phyloP scores from a whole-genome alignment of 2,888 invertebrate genomes.

The Argyresthia albistria region DNA sequence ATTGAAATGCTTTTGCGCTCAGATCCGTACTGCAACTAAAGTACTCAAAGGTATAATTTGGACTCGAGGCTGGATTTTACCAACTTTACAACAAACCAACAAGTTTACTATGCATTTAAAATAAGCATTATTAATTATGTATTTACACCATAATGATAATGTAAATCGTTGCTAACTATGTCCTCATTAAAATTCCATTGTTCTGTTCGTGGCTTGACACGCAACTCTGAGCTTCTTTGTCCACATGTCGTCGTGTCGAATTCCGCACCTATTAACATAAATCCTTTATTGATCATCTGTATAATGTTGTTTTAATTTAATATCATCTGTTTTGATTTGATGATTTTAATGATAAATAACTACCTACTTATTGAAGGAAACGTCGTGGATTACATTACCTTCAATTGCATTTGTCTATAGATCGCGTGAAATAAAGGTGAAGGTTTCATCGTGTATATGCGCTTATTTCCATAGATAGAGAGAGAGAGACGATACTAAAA shows the following conservation, averaged over 20 bases:
- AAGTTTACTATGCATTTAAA: too few relatives aligned
- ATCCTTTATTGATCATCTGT: constrained; percentile 6
- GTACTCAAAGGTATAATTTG: too few relatives aligned
- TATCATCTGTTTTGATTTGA: not conserved
- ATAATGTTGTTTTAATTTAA: not conserved
- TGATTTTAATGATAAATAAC: too few relatives aligned
- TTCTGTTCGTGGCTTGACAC: constrained; percentile 32
- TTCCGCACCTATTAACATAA: constrained; percentile 18
- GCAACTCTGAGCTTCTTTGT: constrained; percentile 37
- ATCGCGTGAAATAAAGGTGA: too few relatives aligned
- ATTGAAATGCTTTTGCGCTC: too few relatives aligned
- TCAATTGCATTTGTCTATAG: not conserved
- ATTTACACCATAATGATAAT: constrained; percentile 57
- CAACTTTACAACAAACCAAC: too few relatives aligned
- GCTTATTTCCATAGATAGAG: too few relatives aligned
- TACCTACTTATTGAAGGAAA: not conserved
- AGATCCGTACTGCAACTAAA: too few relatives aligned
- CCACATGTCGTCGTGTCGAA: constrained; percentile 31
- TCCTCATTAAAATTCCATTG: constrained; percentile 64
- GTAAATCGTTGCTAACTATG: constrained; percentile 47
- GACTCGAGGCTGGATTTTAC: too few relatives aligned
- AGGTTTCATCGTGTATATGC: not conserved
- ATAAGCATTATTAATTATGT: constrained; percentile 14
- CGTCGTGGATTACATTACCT: not conserved
- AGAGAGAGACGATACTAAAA: too few relatives aligned